phyloP scores from a whole-genome alignment of 1,140 invertebrate species.

The Sinella curviseta region DNA sequence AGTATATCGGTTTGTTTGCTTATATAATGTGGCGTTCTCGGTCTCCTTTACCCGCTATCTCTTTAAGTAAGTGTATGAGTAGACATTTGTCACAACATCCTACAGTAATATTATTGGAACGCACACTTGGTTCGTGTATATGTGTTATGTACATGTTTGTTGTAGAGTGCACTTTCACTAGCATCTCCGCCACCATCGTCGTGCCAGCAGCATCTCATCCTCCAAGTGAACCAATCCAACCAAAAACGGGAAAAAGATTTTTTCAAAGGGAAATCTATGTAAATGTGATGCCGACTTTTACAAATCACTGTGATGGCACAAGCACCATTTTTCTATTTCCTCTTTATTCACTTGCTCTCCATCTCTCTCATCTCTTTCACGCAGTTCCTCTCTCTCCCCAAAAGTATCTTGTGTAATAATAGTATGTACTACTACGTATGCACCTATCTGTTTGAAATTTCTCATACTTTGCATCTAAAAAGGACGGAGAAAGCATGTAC shows the following conservation, averaged over 20 bases:
- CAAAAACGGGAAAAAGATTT: conserved; percentile 3
- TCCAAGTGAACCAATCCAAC: not conserved
- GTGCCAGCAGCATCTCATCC: not conserved
- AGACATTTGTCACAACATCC: conserved; percentile 21
- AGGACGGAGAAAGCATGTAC: not conserved
- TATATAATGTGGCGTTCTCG: not conserved
- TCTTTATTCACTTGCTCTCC: not conserved
- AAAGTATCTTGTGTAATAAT: no score
- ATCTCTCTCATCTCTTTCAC: no score
- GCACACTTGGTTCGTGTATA: no score
- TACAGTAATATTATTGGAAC: conserved; percentile 6
- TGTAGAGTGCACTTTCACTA: not conserved
- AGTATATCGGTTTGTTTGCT: no score
- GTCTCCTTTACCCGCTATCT: not conserved
- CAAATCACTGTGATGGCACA: conserved; percentile 22
- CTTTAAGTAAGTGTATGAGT: conserved; percentile 1
- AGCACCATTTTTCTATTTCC: conserved; percentile 18
- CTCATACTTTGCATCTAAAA: not conserved
- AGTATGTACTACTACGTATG: no score
- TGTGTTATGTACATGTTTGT: no score
- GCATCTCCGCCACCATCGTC: not conserved
- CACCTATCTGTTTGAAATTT: no score
- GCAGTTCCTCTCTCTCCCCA: no score
- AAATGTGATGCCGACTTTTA: conserved; percentile 27
- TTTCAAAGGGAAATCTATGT: conserved; percentile 18